phyloP scores from a whole-genome alignment of 1,140 invertebrate species.

The Danaus melanippus region DNA sequence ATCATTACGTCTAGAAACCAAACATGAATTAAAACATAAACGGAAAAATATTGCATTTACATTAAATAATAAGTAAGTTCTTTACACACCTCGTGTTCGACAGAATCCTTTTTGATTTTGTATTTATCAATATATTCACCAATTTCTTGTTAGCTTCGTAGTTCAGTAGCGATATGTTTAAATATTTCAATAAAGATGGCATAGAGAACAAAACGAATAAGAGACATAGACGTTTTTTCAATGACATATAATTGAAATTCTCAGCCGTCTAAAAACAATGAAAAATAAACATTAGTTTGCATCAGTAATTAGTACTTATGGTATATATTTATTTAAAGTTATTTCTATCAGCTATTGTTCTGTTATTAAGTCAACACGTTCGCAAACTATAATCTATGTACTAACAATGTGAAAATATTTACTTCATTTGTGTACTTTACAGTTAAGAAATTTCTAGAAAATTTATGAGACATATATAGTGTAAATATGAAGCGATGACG shows the following conservation, averaged over 20 bases:
- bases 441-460: too few species aligned
- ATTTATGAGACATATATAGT: too few species aligned
- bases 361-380: too few species aligned
- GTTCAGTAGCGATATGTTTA: constrained; percentile 32
- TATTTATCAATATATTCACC: constrained; percentile 21
- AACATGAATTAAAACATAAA: constrained; percentile 13
- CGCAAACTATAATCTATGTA: too few species aligned
- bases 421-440: too few species aligned
- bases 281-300: constrained; percentile 1
- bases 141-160: constrained; percentile 16
- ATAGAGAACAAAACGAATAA: constrained; percentile 42
- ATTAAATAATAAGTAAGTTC: constrained; percentile 3
- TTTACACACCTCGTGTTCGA: constrained; percentile 26
- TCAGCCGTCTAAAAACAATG: constrained; percentile 49
- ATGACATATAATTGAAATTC: constrained; percentile 49
- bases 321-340: too few species aligned
- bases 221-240: constrained; percentile 34
- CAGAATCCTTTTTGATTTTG: constrained; percentile 22
- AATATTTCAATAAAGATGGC: constrained; percentile 27
- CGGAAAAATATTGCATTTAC: constrained; percentile 1
- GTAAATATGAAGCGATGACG: too few species aligned
- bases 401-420: too few species aligned
- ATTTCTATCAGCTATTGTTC: too few species aligned
- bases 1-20: constrained; percentile 43
- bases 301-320: too few species aligned